Base-by-base conservation (phyloP, 1,140 invertebrate species). In the Macrosteles quadrilineatus region DNA sequence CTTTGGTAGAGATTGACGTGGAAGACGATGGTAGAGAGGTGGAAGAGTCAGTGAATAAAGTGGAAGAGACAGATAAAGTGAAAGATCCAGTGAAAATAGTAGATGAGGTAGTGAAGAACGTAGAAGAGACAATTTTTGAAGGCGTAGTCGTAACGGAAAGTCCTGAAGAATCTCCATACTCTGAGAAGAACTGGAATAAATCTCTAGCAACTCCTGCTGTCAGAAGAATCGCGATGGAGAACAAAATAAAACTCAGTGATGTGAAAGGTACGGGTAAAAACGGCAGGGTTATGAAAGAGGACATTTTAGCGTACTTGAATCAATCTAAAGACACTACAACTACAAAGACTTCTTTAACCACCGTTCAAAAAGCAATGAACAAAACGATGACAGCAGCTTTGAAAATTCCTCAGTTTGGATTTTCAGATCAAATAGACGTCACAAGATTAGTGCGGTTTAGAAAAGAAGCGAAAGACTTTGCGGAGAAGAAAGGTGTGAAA, bases 211-310 rank as follows among this genome's bases (percentile, higher is more conserved):
- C 97, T 29, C 98, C 98, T 4, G 93, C 97, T 32, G 97, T 99
- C 0, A 83, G 98, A 73, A 88, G 92, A 80, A 87, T 99, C 75
- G 96, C 97, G 12, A 88, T 86, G 77, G 96, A 99, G 82, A 87
- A 97, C 77, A 90, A 91, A 87, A 85, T 97, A 73, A 85, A 94
- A 75, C 79, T 99, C 30, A 83, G 82, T 59, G 83, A 90, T 70
- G 86, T 99, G 1, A 81, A 83, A 76, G 90, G 92, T 11, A 95
- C 92, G 4, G 98, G 98, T 14, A 96, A 88, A 85, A 87, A 91
- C 79, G 95, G 96, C 1, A 85, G 98, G 76, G 87, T 99, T 25
- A 81, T 99, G 21, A 99, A 99, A 82, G 98, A 99, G 83, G 97
- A 99, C 83, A 82, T 99, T 71, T 78, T 98, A 3, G 83, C 84